Evolutionary conservation across 1,140 invertebrate genomes (phyloP).

Genomic region (Uloborus diversus): DNA sequence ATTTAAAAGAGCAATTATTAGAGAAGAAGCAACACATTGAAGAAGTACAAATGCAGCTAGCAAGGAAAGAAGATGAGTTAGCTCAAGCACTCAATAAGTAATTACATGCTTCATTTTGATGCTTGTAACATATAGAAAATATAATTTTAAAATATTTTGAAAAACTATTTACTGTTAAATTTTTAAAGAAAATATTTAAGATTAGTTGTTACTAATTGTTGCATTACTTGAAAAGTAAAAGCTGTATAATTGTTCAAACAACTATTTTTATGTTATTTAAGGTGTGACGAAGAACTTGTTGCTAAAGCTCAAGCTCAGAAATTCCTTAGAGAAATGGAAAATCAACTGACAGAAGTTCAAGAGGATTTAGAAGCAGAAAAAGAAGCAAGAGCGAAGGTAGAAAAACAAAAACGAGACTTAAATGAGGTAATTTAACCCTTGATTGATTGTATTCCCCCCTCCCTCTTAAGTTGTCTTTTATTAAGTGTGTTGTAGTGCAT

Average conservation of each 20-base stretch:
- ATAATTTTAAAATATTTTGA: too few species aligned
- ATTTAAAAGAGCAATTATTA: conserved; percentile 90
- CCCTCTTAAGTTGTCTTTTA: too few species aligned
- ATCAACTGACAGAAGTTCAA: conserved; percentile 77
- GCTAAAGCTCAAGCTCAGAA: conserved; percentile 86
- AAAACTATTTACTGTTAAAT: too few species aligned
- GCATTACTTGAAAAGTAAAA: too few species aligned
- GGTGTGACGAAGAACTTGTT: conserved; percentile 90
- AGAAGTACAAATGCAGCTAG: conserved; percentile 88
- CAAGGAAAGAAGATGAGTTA: conserved; percentile 94
- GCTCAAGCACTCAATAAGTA: conserved; percentile 72
- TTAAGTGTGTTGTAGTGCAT: too few species aligned
- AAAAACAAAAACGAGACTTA: conserved; percentile 91
- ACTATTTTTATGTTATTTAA: conserved; percentile 66
- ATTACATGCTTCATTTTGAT: too few species aligned
- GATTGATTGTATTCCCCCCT: too few species aligned
- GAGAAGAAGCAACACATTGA: conserved; percentile 90
- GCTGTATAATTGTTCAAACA: too few species aligned
- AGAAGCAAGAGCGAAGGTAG: conserved; percentile 88
- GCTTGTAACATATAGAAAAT: too few species aligned
- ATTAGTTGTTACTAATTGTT: too few species aligned
- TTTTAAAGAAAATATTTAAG: too few species aligned
- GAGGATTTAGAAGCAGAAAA: conserved; percentile 97
- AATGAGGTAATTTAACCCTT: conserved; percentile 81
- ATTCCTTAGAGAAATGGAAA: conserved; percentile 88